phyloP scores from a whole-genome alignment of 2,888 invertebrate species.

The Iselma pallidipennis region DNA sequence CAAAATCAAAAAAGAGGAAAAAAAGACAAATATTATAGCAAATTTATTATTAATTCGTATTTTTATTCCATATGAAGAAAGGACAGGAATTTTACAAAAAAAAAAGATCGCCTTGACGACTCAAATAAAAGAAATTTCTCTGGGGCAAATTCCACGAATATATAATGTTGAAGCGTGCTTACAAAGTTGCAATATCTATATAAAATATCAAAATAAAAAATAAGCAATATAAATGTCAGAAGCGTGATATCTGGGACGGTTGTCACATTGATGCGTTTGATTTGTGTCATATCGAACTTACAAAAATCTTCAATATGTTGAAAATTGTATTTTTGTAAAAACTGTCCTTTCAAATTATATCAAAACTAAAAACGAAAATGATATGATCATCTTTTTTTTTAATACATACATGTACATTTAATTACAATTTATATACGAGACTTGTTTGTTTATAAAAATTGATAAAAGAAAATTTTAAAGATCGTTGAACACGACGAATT shows the following conservation, averaged over 20 bases:
- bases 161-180: not conserved
- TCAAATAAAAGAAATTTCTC: not conserved
- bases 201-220: slow-evolving; percentile 17
- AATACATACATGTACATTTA: not conserved
- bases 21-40: not conserved
- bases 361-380: slow-evolving; percentile 7
- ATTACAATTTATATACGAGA: not conserved
- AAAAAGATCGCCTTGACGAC: not conserved
- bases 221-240: slow-evolving; percentile 25
- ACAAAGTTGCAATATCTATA: slow-evolving; percentile 11
- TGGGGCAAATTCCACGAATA: not conserved
- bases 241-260: slow-evolving; percentile 20
- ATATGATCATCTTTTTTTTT: slow-evolving; percentile 6
- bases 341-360: not conserved
- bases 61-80: too few species aligned
- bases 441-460: slow-evolving; percentile 17
- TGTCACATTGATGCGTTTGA: slow-evolving; percentile 19
- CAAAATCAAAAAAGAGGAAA: slow-evolving; percentile 17
- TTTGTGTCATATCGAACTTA: slow-evolving; percentile 19
- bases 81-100: not conserved
- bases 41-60: not conserved
- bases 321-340: not conserved
- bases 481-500: slow-evolving; percentile 11
- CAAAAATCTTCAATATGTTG: not conserved
- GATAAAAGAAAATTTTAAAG: slow-evolving; percentile 16